These are phyloP conservation scores for Salminus brasiliensis DNA, from an alignment of 2,113 vertebrate genomes.

Conservation along the genomic window DNA sequence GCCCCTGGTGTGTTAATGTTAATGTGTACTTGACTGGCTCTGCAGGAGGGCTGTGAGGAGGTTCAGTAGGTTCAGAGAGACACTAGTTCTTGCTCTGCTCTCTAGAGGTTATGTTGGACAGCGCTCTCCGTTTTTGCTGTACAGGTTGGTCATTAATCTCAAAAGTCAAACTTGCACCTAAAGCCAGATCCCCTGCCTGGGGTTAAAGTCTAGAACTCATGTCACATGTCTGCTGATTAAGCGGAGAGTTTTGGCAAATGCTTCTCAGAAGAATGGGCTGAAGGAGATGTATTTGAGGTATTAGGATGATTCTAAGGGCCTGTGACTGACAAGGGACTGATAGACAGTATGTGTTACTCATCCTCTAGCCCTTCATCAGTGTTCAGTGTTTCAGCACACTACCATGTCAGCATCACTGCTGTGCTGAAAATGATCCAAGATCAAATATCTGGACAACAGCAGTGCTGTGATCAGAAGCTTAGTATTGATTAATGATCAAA, in stretches of 20 bases:
- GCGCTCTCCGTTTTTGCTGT: not conserved
- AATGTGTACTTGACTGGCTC: not conserved
- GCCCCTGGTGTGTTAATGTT: not conserved
- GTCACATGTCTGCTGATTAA: not conserved
- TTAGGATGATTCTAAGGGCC: too few relatives aligned
- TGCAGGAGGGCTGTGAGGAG: not conserved
- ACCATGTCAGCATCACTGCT: too few relatives aligned
- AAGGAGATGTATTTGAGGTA: too few relatives aligned
- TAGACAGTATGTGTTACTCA: too few relatives aligned
- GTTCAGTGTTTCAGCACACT: too few relatives aligned
- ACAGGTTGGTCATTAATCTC: slow-evolving; percentile 23
- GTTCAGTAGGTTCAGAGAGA: not conserved
- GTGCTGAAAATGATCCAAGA: too few relatives aligned
- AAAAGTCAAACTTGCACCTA: slow-evolving; percentile 1
- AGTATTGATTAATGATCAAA: too few relatives aligned
- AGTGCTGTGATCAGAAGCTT: too few relatives aligned
- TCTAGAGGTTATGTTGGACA: not conserved
- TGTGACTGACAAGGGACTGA: too few relatives aligned
- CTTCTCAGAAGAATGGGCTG: too few relatives aligned
- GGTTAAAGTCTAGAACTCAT: not conserved
- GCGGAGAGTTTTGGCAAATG: not conserved
- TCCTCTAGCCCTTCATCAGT: too few relatives aligned
- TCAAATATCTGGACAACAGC: too few relatives aligned
- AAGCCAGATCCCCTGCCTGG: slow-evolving; percentile 10
- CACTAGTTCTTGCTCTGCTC: not conserved